Conservation (phyloP, 1,140 invertebrate genomes). For the Chelonus insularis region DNA sequence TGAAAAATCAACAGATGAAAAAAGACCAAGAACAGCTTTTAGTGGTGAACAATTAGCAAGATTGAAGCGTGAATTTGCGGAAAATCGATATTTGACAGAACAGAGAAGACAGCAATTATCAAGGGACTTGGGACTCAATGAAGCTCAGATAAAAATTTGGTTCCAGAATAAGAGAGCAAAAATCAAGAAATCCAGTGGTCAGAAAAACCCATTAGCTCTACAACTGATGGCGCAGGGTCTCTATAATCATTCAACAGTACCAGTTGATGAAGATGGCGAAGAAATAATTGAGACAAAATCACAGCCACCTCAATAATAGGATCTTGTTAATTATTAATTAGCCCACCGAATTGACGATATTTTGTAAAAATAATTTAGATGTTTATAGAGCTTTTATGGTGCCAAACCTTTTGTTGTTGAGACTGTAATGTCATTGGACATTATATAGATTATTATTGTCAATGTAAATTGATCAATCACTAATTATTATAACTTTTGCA, state of each 20-base stretch:
- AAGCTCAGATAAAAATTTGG: conserved; percentile 99
- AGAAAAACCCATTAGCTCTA: conserved; percentile 75
- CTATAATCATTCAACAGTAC: conserved; percentile 89
- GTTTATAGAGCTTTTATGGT: neutral
- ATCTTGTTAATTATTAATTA: neutral
- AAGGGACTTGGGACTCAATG: conserved; percentile 90
- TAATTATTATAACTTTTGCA: too few species aligned
- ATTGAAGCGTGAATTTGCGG: conserved; percentile 92
- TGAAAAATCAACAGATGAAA: conserved; percentile 71
- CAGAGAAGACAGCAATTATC: conserved; percentile 89
- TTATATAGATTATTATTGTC: too few species aligned
- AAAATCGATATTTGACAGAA: conserved; percentile 96
- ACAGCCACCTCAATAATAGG: neutral
- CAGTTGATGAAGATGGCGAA: conserved; percentile 80
- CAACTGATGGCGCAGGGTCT: conserved; percentile 95
- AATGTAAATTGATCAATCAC: too few species aligned
- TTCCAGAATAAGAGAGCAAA: conserved; percentile 99
- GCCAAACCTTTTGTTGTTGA: conserved; percentile 1
- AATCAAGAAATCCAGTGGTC: conserved; percentile 83
- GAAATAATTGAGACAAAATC: conserved; percentile 52
- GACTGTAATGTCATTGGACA: neutral
- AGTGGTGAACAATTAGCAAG: conserved; percentile 91
- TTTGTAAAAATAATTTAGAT: neutral
- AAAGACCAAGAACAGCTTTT: conserved; percentile 95
- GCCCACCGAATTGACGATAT: neutral